Evolutionary conservation across 2,797 vertebrate species (phyloP).

Genomic region (Tenualosa thibaudeaui): DNA sequence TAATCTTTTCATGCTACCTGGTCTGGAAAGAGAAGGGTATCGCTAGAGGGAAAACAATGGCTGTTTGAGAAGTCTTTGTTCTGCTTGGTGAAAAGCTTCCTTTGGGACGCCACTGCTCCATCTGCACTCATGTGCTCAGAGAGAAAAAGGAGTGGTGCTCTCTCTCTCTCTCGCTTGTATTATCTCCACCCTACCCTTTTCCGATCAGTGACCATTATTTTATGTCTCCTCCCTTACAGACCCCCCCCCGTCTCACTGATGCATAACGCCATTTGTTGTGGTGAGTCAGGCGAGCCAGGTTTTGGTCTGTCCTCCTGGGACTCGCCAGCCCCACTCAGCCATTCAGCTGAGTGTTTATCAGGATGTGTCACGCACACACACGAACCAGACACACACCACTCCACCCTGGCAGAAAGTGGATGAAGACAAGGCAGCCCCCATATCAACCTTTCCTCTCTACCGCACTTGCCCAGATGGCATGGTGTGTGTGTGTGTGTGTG

Average conservation of each 20-base stretch:
- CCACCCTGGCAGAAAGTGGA: background rate
- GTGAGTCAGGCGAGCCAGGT: background rate
- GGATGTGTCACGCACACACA: background rate
- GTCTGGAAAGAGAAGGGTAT: too few species aligned
- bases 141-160: background rate
- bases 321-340: background rate
- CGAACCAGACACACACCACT: background rate
- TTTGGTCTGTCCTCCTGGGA: background rate
- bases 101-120: background rate
- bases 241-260: background rate
- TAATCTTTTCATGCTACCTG: background rate
- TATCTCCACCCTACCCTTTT: background rate
- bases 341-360: background rate
- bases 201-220: conserved; percentile 2
- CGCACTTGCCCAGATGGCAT: background rate
- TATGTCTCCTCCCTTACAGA: background rate
- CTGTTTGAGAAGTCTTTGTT: background rate
- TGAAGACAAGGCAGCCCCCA: background rate
- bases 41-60: background rate
- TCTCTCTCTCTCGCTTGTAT: background rate
- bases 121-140: background rate
- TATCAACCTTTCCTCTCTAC: background rate
- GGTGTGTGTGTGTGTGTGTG: conserved; percentile 2
- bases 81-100: background rate
- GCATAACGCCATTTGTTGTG: background rate